Conservation (phyloP, 2,113 vertebrate species). For the Myotis lucifugus region DNA sequence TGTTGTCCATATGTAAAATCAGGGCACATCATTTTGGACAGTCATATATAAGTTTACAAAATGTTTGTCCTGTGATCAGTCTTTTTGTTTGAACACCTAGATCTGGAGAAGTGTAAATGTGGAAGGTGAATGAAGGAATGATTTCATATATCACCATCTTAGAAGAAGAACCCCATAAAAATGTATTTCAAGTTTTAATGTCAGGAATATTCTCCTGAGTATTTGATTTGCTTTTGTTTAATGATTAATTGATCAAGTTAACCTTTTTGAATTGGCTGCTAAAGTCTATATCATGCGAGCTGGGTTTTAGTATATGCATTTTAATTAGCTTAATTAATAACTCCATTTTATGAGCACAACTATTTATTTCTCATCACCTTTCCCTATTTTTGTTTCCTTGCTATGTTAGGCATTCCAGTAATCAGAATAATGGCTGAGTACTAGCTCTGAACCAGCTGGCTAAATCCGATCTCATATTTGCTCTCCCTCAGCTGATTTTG, state of each 20-base stretch:
- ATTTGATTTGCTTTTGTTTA: not conserved
- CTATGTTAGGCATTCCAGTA: not conserved
- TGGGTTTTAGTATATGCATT: not conserved
- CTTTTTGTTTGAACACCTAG: not conserved
- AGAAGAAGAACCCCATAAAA: not conserved
- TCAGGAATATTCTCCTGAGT: not conserved
- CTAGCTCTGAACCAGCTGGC: not conserved
- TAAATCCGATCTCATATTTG: not conserved
- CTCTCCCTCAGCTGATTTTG: not conserved
- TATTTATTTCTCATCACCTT: not conserved
- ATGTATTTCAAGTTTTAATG: not conserved
- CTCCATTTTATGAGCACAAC: not conserved
- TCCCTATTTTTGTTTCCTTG: not conserved
- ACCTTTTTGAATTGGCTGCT: not conserved
- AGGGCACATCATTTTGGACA: not conserved
- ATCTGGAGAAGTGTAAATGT: not conserved
- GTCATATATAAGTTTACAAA: not conserved
- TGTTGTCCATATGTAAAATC: not conserved
- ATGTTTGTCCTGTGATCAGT: not conserved
- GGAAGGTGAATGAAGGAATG: not conserved
- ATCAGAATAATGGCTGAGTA: not conserved
- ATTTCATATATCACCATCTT: not conserved
- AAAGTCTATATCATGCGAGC: not conserved
- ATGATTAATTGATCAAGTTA: not conserved
- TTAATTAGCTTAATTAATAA: not conserved